These are phyloP conservation scores for Electrona antarctica DNA, from an alignment of 2,113 vertebrate genomes.

Conservation along the genomic window DNA sequence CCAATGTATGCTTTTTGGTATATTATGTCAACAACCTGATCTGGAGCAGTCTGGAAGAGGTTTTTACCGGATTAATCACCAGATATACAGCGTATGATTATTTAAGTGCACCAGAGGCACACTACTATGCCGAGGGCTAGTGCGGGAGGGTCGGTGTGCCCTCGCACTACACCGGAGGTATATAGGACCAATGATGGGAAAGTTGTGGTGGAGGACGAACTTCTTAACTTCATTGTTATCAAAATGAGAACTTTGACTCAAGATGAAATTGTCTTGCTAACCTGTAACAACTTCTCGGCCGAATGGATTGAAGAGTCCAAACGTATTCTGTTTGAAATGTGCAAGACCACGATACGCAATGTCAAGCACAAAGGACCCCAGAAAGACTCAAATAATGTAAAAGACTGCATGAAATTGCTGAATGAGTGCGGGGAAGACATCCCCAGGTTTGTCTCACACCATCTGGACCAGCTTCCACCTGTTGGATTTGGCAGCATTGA, in stretches of 20 bases:
- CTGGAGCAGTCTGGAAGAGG: too few species aligned
- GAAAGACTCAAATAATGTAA: neutral
- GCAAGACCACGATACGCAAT: neutral
- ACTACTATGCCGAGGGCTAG: neutral
- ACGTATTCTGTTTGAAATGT: neutral
- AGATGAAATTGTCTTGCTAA: neutral
- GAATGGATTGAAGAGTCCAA: constrained; percentile 1
- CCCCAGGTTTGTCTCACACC: neutral
- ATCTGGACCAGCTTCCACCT: neutral
- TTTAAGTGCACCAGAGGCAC: too few species aligned
- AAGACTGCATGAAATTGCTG: neutral
- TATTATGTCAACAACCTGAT: too few species aligned
- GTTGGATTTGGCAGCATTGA: neutral
- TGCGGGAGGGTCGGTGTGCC: neutral
- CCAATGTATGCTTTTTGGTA: too few species aligned
- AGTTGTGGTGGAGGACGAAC: neutral
- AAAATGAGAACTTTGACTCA: neutral
- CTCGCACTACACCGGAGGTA: neutral
- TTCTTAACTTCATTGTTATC: neutral
- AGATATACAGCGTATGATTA: too few species aligned
- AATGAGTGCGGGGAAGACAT: neutral
- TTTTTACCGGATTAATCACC: too few species aligned
- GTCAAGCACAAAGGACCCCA: neutral
- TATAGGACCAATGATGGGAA: neutral
- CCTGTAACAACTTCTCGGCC: neutral